These are phyloP conservation scores for Meteorus colon DNA, from an alignment of 2,888 invertebrate species.

Conservation along the genomic window DNA sequence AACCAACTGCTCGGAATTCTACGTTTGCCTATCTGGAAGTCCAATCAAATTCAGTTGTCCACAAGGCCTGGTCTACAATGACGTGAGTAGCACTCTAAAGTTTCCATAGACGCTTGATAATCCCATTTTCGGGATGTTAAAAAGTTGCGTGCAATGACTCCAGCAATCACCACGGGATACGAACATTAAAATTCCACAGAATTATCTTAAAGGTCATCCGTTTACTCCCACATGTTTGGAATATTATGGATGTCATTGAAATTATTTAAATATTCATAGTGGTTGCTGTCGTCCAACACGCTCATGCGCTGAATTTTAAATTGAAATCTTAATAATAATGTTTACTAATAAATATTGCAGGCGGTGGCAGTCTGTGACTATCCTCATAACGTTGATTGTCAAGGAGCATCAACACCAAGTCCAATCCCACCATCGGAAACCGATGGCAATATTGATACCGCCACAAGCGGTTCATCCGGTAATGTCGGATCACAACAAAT, in stretches of 20 bases:
- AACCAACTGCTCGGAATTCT: conserved; percentile 80
- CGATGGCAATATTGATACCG: conserved; percentile 21
- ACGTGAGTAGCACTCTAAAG: conserved; percentile 72
- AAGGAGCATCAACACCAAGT: conserved; percentile 64
- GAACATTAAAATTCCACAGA: conserved; percentile 31
- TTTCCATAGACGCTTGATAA: conserved; percentile 9
- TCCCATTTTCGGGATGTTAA: neutral
- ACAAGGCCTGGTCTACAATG: conserved; percentile 77
- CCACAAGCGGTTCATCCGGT: neutral
- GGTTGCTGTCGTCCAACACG: conserved; percentile 9
- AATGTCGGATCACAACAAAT: conserved; percentile 15
- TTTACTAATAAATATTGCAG: conserved; percentile 70
- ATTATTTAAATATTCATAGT: conserved; percentile 27
- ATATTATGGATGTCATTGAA: conserved; percentile 28
- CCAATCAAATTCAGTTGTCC: conserved; percentile 80
- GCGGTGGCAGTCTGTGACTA: conserved; percentile 80
- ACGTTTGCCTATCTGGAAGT: conserved; percentile 77
- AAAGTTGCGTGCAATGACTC: neutral
- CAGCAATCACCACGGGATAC: neutral
- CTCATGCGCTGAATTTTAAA: conserved; percentile 23
- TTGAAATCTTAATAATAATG: neutral
- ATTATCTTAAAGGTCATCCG: conserved; percentile 22
- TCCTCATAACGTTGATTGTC: conserved; percentile 77
- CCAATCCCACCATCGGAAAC: conserved; percentile 54
- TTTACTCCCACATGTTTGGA: conserved; percentile 36